Evolutionary conservation across 2,888 invertebrate genomes (phyloP), one percentile per base, ranked within the genome.

Genomic region (Eupithecia subumbrata): DNA sequence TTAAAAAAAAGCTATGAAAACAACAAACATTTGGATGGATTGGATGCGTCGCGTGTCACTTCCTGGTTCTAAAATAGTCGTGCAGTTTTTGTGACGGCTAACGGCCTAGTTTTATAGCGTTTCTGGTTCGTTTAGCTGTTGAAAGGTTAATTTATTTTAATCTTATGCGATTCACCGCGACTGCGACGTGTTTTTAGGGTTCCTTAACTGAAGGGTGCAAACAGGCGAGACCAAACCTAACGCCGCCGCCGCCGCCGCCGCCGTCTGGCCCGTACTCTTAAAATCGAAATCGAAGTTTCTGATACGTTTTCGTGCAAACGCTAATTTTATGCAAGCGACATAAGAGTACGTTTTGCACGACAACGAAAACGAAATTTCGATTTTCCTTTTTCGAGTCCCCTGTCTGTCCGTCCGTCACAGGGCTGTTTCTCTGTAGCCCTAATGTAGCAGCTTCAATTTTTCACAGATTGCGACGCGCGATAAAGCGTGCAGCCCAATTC

Each of bases 21-120:
- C 14, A 60, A 60, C 60, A 14, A 60, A 77, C 73, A 60, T 64
- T 75, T 56, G 52, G 67, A 43, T 30, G 72, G 56, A 75, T 52
- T 30, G 72, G 56, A 75, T 79, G 80, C 80, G 77, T 40, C 66
- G n/a, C 40, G 66, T 40, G 34, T 18, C 69, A 69, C 73, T 79
- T 80, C 79, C 79, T 76, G 78, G 64, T 70, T 64, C 75, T 67
- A 77, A 81, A 81, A 81, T 81, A 80, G 79, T 76, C 76, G 56
- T 73, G 71, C 71, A 77, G 76, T 79, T 81, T 81, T 81, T 81
- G 77, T 73, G 68, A 67, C 77, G 78, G 76, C 79, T 74, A 63
- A 67, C 76, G 80, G 75, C 80, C 81, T 71, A 81, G 73, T 78
- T 81, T 73, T 71, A 48, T 45, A 71, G 56, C 34, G 76, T 66